Evolutionary conservation across 37 sponge, comb jelly and placozoan genomes (phyloP).

Genomic region (Crambe crambe): DNA sequence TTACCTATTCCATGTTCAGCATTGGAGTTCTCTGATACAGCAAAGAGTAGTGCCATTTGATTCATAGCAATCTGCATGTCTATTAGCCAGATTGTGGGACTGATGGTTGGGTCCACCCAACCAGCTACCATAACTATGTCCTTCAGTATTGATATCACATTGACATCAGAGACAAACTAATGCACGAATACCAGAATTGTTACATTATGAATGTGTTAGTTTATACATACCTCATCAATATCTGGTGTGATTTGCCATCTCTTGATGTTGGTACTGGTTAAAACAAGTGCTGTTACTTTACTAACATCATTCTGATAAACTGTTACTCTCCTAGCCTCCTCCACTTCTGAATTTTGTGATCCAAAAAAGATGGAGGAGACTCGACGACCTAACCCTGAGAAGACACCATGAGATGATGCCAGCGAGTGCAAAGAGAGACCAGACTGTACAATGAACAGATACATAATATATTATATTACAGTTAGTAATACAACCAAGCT

Average conservation of each 20-base stretch:
- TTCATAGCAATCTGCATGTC: constrained; percentile 17
- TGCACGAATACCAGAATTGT: too few species aligned
- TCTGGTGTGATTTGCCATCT: constrained; percentile 26
- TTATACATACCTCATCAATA: not conserved
- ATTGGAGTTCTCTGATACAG: not conserved
- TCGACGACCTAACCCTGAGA: constrained; percentile 69
- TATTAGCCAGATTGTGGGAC: not conserved
- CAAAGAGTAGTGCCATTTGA: constrained; percentile 24
- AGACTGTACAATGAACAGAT: not conserved
- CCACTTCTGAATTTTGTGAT: not conserved
- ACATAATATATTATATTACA: too few species aligned
- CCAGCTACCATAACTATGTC: not conserved
- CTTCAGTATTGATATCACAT: not conserved
- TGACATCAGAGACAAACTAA: not conserved
- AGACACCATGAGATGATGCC: constrained; percentile 36
- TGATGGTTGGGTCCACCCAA: not conserved
- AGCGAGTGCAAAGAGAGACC: constrained; percentile 19
- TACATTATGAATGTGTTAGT: too few species aligned
- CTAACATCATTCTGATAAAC: not conserved
- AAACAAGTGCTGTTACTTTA: constrained; percentile 4
- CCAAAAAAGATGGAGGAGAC: constrained; percentile 78
- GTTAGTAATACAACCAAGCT: too few species aligned
- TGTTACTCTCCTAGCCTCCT: constrained; percentile 14
- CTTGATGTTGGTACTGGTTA: constrained; percentile 46
- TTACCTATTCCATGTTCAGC: constrained; percentile 43